Evolutionary conservation across 2,113 vertebrate species (phyloP).

Genomic region (Gyps fulvus): DNA sequence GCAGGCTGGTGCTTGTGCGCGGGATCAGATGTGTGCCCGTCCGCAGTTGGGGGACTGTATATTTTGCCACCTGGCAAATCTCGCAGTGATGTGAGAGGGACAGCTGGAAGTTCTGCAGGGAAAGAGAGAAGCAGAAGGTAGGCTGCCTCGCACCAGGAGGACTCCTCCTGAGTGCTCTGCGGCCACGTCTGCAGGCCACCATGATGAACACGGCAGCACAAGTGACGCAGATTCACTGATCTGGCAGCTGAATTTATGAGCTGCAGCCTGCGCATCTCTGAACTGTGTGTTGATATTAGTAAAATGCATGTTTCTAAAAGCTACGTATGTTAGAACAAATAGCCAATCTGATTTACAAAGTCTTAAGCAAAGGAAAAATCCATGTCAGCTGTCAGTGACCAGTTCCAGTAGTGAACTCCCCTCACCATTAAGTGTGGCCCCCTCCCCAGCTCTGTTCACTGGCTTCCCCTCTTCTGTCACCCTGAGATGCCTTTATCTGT

Average conservation of each 20-base stretch:
- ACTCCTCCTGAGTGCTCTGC: background rate
- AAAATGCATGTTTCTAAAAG: background rate
- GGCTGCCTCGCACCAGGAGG: background rate
- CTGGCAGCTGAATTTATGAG: background rate
- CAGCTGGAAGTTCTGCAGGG: background rate
- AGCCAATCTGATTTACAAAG: background rate
- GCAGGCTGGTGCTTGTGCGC: rapidly evolving
- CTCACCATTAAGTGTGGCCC: background rate
- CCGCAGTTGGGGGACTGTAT: rapidly evolving
- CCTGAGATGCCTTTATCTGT: background rate
- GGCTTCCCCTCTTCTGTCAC: background rate
- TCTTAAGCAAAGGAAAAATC: background rate
- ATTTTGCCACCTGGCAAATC: background rate
- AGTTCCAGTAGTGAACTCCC: background rate
- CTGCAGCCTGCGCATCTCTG: background rate
- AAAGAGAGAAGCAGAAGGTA: background rate
- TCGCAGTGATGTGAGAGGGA: background rate
- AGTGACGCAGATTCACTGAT: background rate
- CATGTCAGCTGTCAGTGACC: rapidly evolving
- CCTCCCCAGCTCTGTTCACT: background rate
- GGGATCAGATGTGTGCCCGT: background rate
- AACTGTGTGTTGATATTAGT: background rate
- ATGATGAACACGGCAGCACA: background rate
- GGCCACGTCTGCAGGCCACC: background rate
- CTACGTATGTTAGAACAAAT: background rate